Conservation (phyloP, 2,113 vertebrate genomes). For the Malaclemys terrapin region DNA sequence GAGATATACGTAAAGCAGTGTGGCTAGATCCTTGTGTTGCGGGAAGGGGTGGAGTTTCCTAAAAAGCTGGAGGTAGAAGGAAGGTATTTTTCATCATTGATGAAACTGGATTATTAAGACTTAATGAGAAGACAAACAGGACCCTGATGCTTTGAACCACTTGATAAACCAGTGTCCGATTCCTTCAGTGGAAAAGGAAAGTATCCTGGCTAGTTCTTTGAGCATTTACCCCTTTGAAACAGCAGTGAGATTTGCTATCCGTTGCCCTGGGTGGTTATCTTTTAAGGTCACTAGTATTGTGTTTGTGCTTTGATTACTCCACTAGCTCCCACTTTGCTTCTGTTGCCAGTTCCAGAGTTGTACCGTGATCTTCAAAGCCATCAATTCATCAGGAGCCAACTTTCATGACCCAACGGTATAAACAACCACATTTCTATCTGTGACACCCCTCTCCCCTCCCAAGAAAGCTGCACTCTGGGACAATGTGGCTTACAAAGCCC, state of each 20-base stretch:
- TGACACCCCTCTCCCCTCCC: no score
- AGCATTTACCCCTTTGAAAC: neutral
- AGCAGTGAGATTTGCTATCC: neutral
- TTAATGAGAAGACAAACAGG: neutral
- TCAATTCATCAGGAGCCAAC: neutral
- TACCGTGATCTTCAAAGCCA: neutral
- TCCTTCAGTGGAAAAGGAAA: neutral
- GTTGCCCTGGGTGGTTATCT: neutral
- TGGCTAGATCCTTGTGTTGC: neutral
- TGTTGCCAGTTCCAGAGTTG: neutral
- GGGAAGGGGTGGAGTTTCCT: neutral
- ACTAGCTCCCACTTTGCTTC: neutral
- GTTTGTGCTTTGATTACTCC: neutral
- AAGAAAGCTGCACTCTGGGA: neutral
- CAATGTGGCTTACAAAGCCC: rapidly evolving
- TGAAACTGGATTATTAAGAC: neutral
- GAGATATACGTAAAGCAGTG: neutral
- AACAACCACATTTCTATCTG: neutral
- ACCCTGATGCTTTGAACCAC: neutral
- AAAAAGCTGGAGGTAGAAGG: neutral
- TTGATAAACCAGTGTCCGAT: neutral
- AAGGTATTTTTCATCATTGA: neutral
- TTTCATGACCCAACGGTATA: neutral
- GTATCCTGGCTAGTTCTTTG: neutral
- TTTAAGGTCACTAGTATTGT: neutral